Percentiles rank a stretch among this genome's conserved stretches.
phyloP scores from a whole-genome alignment of 2,888 invertebrate genomes.

The Fragum whitleyi region DNA sequence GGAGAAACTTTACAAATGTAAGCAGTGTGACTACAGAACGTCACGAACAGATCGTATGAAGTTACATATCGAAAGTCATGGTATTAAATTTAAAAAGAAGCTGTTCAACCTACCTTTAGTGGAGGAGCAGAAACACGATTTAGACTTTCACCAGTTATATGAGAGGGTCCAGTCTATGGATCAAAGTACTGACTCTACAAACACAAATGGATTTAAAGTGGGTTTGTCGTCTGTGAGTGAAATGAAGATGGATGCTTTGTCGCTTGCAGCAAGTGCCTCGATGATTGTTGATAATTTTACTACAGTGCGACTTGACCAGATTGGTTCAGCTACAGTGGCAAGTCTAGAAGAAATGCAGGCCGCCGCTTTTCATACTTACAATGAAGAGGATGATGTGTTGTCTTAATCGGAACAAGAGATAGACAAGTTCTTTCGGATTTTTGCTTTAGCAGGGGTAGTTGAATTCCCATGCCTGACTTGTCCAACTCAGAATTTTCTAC shows the following conservation, averaged over 20 bases:
- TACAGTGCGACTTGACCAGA: conserved; percentile 23
- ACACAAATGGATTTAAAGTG: background rate
- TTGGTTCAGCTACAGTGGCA: conserved; percentile 21
- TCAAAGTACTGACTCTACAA: background rate
- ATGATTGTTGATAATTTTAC: conserved; percentile 52
- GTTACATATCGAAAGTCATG: conserved; percentile 86
- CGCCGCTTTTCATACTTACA: conserved; percentile 21
- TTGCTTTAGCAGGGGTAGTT: too few species aligned
- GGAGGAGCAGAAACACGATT: conserved; percentile 33
- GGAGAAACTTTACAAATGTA: conserved; percentile 89
- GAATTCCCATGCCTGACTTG: too few species aligned
- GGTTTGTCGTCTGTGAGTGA: conserved; percentile 19
- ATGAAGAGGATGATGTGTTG: conserved; percentile 13
- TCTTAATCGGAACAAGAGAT: too few species aligned
- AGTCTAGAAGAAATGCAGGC: conserved; percentile 42
- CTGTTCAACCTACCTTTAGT: conserved; percentile 39
- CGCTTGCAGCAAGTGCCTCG: conserved; percentile 49
- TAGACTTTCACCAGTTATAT: conserved; percentile 57
- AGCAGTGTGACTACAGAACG: conserved; percentile 89
- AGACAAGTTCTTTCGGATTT: too few species aligned
- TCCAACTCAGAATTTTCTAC: too few species aligned
- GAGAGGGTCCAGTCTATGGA: conserved; percentile 43
- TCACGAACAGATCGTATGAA: conserved; percentile 89
- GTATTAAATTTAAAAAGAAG: conserved; percentile 51
- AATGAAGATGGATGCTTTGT: conserved; percentile 56